Evolutionary conservation across 2,113 vertebrate species (phyloP), one percentile per base, ranked within the genome.

Genomic region (Phyllostomus discolor): DNA sequence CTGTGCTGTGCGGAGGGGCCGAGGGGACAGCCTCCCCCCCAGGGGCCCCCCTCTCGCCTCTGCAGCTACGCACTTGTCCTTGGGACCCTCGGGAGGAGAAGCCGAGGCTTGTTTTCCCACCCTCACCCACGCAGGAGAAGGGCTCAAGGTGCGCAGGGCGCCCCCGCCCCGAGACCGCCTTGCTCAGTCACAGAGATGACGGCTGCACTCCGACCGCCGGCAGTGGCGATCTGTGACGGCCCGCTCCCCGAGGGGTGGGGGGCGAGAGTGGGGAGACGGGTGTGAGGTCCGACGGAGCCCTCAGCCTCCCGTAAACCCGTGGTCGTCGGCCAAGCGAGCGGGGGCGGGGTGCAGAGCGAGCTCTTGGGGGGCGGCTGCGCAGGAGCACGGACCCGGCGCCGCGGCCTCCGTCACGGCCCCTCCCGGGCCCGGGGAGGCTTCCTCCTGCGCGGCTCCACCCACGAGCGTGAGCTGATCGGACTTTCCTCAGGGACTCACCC

Each of bases 341-440:
- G n/a, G 57, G n/a, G n/a, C n/a, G n/a, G n/a, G n/a, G n/a, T n/a
- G n/a, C n/a, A 78, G 41, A 54, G 43, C 1, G 6, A 67, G 4
- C 31, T 73, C 52, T 2, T 3, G 31, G 35, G 33, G 86, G 14
- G 28, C 43, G 24, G 48, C 54, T 33, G 31, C 12, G 10, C 0
- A 1, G 52, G 2, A 3, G 28, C 19, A 6, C 38, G 2, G 31
- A 28, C 10, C 9, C 0, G 2, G 7, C 2, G 54, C 54, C 2
- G 0, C 5, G 31, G 62, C 52, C 17, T 46, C 10, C 28, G 1
- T 43, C 17, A 1, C 26, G 7, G 5, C 31, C 19, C 28, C 8
- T 46, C n/a, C 17, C 4, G n/a, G 48, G 2, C 10, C 28, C 3
- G 20, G 2, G 17, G 8, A 73, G 69, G 3, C 10, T 31, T 87